Percentiles rank a stretch among this genome's conserved stretches.
These are phyloP conservation scores for Mobula birostris DNA, from an alignment of 2,113 vertebrate species.

Conservation along the genomic window DNA sequence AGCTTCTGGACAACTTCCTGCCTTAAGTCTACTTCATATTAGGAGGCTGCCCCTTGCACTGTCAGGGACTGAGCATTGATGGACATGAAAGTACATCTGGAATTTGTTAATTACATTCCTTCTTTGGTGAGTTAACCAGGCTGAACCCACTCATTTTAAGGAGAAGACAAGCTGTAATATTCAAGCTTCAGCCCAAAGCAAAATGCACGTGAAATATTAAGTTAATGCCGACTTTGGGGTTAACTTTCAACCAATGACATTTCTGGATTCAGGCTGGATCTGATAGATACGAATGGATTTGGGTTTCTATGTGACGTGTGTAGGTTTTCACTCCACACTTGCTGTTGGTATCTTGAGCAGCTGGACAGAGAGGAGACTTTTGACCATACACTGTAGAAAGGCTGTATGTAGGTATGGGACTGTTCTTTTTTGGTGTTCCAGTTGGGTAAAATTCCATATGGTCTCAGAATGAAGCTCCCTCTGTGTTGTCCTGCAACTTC, in stretches of 20 bases:
- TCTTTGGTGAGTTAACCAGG: not conserved
- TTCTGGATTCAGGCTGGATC: not conserved
- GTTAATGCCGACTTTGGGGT: not conserved
- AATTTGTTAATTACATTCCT: not conserved
- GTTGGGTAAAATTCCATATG: not conserved
- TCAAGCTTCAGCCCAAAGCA: not conserved
- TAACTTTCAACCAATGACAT: not conserved
- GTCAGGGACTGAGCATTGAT: not conserved
- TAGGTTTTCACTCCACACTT: not conserved
- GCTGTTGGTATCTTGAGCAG: not conserved
- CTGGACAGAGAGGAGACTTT: not conserved
- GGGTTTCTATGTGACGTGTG: not conserved
- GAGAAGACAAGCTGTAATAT: not conserved
- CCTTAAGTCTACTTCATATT: no score
- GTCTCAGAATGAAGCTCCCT: not conserved
- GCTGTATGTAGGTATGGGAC: not conserved
- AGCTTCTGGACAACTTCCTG: no score
- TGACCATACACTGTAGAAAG: not conserved
- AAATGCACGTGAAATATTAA: not conserved
- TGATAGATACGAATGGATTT: not conserved
- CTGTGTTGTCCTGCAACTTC: not conserved
- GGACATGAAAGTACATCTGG: not conserved
- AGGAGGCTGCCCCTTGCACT: no score
- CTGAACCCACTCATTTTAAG: not conserved
- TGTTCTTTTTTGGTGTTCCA: not conserved